Base-by-base conservation (phyloP, 2,797 vertebrate species). In the Eulemur albifrons region DNA sequence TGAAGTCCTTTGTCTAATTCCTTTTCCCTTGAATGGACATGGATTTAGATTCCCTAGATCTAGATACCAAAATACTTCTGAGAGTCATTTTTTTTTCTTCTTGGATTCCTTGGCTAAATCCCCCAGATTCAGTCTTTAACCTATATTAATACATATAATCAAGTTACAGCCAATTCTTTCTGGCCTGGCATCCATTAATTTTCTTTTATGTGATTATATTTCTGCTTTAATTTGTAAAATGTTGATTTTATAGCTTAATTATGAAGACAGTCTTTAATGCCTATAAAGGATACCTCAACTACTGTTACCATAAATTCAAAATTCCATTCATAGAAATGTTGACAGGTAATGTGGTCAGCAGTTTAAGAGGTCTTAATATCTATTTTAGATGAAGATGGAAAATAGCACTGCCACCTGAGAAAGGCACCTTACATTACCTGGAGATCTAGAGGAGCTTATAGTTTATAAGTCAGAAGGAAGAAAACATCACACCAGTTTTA, bases 181-280 rank as follows among this genome's bases (percentile, higher is more conserved):
- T 30, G 25, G 43, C 40, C 27, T 93, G 57, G 40, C 43, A 87
- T 88, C 14, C 30, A 72, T 86, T 95, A 27, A 43, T 93, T 96
- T 91, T 90, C 83, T 93, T 92, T 70, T 90, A 52, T 81, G 59
- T 84, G 88, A 67, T 90, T 84, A 48, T 45, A 80, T 91, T 83
- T 86, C 35, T 84, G 25, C 25, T 77, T 82, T 87, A 81, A 89
- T 92, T 89, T 95, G 25, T 87, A 91, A 91, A 96, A 30, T 91
- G 79, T 96, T 94, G 79, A 88, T 96, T 95, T 95, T 94, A 89
- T 86, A 89, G 25, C 63, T 92, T 85, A 67, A 50, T 11, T 52
- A 5, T 54, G 57, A 95, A 82, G 52, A 30, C 17, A 81, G 30
- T 80, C 73, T 89, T 70, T 38, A 87, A 90, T 76, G 38, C 38